These are phyloP conservation scores for Labrus mixtus DNA, from an alignment of 2,113 vertebrate genomes.

Conservation along the genomic window DNA sequence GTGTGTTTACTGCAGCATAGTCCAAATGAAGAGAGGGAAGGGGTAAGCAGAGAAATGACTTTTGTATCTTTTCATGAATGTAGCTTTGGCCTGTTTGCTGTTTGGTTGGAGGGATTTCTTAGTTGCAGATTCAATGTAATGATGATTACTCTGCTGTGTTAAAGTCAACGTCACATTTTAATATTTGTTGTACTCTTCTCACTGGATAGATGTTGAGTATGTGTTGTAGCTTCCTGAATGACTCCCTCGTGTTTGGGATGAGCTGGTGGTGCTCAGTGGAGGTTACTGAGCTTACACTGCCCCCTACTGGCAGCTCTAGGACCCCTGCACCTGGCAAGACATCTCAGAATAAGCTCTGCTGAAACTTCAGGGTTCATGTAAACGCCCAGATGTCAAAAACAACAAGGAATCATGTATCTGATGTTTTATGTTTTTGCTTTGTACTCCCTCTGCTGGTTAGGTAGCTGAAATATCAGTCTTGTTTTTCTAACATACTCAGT, in stretches of 20 bases:
- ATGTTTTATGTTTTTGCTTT: no score
- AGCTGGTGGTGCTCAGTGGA: neutral
- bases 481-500: no score
- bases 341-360: neutral
- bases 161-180: neutral
- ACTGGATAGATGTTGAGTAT: neutral
- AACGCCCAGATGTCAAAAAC: neutral
- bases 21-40: conserved; percentile 39
- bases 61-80: neutral
- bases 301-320: conserved; percentile 3
- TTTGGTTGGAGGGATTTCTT: no score
- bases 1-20: neutral
- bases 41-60: conserved; percentile 32
- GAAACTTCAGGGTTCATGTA: no score
- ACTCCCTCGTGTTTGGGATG: no score
- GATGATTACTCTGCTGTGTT: neutral
- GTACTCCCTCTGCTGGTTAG: no score
- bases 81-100: neutral
- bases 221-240: neutral
- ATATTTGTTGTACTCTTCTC: no score
- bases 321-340: neutral
- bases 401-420: no score
- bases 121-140: no score
- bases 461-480: no score
- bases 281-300: neutral